Conservation (phyloP, 2,113 vertebrate genomes). For the Grus americana region DNA sequence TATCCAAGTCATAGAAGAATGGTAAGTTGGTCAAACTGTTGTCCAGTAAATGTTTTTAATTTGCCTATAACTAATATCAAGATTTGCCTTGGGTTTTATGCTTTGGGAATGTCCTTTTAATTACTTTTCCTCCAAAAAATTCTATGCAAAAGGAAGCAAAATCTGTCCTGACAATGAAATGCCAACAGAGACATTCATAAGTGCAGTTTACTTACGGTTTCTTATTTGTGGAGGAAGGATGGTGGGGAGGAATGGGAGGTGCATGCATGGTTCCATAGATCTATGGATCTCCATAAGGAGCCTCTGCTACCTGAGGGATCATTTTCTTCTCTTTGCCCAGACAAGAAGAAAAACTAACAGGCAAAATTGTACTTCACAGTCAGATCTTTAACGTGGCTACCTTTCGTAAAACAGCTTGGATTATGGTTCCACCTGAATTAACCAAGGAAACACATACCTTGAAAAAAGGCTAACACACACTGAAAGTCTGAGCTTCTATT, state of each 20-base stretch:
- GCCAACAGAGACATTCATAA: background rate
- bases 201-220: background rate
- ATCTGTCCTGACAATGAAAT: background rate
- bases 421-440: background rate
- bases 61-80: background rate
- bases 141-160: background rate
- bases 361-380: background rate
- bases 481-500: background rate
- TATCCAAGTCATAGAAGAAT: constrained; percentile 80
- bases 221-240: background rate
- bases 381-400: background rate
- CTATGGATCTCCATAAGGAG: background rate
- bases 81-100: background rate
- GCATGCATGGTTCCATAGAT: background rate
- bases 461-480: background rate
- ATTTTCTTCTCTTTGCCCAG: background rate
- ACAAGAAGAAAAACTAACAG: background rate
- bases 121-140: background rate
- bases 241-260: background rate
- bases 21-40: constrained; percentile 69
- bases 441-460: background rate
- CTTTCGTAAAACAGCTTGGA: background rate
- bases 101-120: background rate
- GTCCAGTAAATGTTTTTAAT: background rate
- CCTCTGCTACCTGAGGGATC: background rate